Base-by-base conservation (phyloP, 92 coral and sea anemone genomes). In the Phenganax stokvisi region DNA sequence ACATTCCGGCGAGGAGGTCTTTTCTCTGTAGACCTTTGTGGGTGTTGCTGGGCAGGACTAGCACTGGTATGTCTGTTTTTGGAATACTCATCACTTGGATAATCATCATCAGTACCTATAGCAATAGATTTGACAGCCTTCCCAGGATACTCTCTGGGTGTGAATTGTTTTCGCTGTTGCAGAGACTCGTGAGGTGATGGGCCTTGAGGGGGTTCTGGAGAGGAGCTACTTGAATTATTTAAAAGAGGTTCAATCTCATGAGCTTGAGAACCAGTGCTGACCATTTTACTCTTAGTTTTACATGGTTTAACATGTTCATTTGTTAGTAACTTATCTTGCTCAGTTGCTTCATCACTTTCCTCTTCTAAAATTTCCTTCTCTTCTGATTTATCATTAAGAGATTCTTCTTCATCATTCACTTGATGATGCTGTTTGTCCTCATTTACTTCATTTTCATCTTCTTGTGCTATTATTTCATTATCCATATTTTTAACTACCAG, bases 71-170 rank as follows among this genome's bases (percentile, higher is more conserved):
- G 73, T 85, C 74, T 82, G 74, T 57, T 79, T 82, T 74, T 73
- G 71, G 60, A 58, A 80, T 79, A 29, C 37, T 66, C 63, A 56
- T 67, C 85, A 15, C 71, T 74, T 51, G 52, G 51, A 12, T 64
- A 84, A 37, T 87, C 87, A 29, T 89, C 87, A 55, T 89, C 91
- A 57, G 90, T 85, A 30, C 87, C 91, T 37, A 68, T 80, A 15
- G 89, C 90, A 76, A 90, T 84, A 54, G 97, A 89, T 67, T 90
- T 92, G 13, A 85, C 82, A 12, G 80, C 88, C 11, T 87, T 84
- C 15, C 82, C 82, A 62, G 82, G 82, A 51, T 78, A 78, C 30
- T 71, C 67, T 29, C 84, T 71, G 17, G 60, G 54, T 30, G 80
- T 77, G 76, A 70, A 74, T 44, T 69, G 80, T 79, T 70, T 56